Evolutionary conservation across 2,113 vertebrate genomes (phyloP).

Genomic region (Rhynchopsitta pachyrhyncha): DNA sequence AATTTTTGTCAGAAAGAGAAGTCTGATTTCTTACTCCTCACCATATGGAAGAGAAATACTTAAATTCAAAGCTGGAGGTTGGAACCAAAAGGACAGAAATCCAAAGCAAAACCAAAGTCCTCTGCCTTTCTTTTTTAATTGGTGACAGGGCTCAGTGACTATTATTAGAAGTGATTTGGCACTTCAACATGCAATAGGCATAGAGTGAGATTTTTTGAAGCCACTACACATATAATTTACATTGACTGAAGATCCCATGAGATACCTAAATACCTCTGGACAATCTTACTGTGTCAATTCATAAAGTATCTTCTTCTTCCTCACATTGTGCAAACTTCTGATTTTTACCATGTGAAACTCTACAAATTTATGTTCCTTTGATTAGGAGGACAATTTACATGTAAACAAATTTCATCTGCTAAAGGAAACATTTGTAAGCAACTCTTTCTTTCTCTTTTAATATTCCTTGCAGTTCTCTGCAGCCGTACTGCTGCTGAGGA

Average conservation of each 20-base stretch:
- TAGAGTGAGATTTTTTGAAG: slow-evolving; percentile 37
- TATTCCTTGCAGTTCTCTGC: background rate
- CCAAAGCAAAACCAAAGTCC: background rate
- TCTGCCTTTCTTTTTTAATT: background rate
- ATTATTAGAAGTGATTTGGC: background rate
- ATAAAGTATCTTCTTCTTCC: background rate
- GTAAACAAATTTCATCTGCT: background rate
- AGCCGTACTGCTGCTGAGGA: background rate
- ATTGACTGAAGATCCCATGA: slow-evolving; percentile 21
- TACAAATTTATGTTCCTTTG: background rate
- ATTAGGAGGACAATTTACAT: background rate
- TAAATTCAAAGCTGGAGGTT: background rate
- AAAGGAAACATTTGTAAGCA: background rate
- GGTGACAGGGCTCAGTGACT: background rate
- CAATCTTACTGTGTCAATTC: slow-evolving; percentile 2
- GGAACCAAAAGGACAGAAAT: background rate
- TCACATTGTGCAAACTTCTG: background rate
- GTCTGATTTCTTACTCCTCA: background rate
- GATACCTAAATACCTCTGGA: slow-evolving; percentile 25
- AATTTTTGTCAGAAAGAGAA: background rate
- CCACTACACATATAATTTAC: slow-evolving; percentile 32
- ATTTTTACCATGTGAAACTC: background rate
- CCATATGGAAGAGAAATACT: background rate
- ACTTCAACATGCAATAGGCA: background rate
- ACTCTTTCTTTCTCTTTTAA: background rate